Percentiles rank a stretch among this genome's conserved stretches.
phyloP scores from a whole-genome alignment of 2,797 vertebrate genomes.

The Rhinophrynus dorsalis region DNA sequence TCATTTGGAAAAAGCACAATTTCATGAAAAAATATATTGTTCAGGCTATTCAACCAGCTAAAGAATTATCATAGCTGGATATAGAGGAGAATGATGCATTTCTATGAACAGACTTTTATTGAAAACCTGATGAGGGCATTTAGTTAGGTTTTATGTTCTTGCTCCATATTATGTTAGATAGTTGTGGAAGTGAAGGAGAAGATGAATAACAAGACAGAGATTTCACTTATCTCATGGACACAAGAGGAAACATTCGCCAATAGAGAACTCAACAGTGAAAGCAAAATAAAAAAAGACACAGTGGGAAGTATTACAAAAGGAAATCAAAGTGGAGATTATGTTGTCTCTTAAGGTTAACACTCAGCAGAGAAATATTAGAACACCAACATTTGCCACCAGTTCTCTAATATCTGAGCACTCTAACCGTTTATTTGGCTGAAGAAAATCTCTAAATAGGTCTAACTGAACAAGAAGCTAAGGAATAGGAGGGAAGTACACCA shows the following conservation, averaged over 20 bases:
- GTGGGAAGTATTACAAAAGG: slow-evolving; percentile 9
- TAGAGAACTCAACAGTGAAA: background rate
- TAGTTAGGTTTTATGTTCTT: slow-evolving; percentile 18
- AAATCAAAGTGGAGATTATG: slow-evolving; percentile 22
- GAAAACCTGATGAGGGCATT: slow-evolving; percentile 17
- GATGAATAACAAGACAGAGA: background rate
- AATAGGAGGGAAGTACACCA: no score
- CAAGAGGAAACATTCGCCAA: background rate
- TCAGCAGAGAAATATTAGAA: background rate
- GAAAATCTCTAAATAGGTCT: background rate
- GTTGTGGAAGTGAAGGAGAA: slow-evolving; percentile 3
- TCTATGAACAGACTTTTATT: background rate
- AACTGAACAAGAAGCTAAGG: no score
- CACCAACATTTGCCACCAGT: background rate
- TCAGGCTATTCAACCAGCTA: slow-evolving; percentile 5
- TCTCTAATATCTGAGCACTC: background rate
- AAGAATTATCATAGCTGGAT: slow-evolving; percentile 29
- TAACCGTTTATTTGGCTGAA: background rate
- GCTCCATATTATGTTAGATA: slow-evolving; percentile 6
- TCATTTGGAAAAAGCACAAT: background rate
- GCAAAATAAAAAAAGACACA: slow-evolving; percentile 8
- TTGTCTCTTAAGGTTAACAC: background rate
- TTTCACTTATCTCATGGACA: slow-evolving; percentile 10
- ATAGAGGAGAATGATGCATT: slow-evolving; percentile 1
- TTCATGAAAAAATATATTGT: slow-evolving; percentile 11